Percentiles rank a stretch among this genome's conserved stretches.
Conservation (phyloP, 1,140 invertebrate genomes). For the Thrips palmi region DNA sequence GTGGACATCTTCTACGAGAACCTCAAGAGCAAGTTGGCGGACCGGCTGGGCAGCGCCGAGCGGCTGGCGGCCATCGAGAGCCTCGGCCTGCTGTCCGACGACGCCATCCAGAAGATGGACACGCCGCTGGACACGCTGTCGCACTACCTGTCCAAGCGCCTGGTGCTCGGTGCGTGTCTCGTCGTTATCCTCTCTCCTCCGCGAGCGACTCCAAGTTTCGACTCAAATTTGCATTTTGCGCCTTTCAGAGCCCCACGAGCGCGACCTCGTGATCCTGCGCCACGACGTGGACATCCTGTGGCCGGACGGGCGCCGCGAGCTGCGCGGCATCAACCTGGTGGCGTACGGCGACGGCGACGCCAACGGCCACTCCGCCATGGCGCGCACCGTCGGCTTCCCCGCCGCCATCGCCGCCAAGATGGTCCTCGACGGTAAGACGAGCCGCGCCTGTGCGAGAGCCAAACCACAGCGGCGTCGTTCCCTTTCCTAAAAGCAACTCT, state of each 20-base stretch:
- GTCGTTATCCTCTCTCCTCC: not conserved
- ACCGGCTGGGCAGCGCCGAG: constrained; percentile 50
- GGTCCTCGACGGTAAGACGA: constrained; percentile 73
- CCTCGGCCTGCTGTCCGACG: constrained; percentile 71
- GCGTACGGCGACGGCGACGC: constrained; percentile 62
- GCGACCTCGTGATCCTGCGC: constrained; percentile 84
- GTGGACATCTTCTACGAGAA: constrained; percentile 86
- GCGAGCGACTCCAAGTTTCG: not conserved
- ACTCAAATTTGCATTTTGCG: not conserved
- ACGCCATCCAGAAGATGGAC: constrained; percentile 60
- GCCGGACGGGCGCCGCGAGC: constrained; percentile 70
- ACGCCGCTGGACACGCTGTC: constrained; percentile 85
- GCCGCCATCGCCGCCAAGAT: constrained; percentile 93
- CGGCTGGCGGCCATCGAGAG: constrained; percentile 56
- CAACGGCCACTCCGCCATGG: constrained; percentile 88
- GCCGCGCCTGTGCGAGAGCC: not conserved
- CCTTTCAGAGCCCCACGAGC: constrained; percentile 36
- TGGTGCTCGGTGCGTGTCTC: constrained; percentile 50
- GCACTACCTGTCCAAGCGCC: constrained; percentile 70
- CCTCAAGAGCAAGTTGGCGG: constrained; percentile 58
- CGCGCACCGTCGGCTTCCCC: constrained; percentile 89
- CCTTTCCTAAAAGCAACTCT: not conserved
- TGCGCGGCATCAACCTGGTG: constrained; percentile 79
- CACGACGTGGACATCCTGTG: constrained; percentile 86
- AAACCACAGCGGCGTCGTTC: not conserved